Conservation (phyloP, 1,140 invertebrate genomes). For the Drosophila cardini region DNA sequence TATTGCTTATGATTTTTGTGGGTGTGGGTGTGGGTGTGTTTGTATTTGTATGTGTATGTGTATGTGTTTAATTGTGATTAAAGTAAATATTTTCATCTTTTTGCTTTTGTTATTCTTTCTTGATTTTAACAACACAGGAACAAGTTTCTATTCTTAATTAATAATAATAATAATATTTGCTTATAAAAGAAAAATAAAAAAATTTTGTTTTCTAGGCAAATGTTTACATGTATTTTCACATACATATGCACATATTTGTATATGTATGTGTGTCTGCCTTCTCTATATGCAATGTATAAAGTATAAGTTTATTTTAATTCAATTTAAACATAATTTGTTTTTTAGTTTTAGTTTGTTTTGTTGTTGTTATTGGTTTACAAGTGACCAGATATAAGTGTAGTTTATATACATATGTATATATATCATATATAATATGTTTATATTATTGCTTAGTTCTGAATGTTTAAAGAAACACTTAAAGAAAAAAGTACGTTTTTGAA, state of each 20-base stretch:
- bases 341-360: slow-evolving; percentile 37
- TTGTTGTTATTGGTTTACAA: slow-evolving; percentile 71
- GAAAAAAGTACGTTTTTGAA: slow-evolving; percentile 10
- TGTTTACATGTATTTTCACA: background rate
- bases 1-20: slow-evolving; percentile 49
- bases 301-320: slow-evolving; percentile 48
- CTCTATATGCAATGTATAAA: slow-evolving; percentile 64
- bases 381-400: slow-evolving; percentile 76
- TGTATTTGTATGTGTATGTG: slow-evolving; percentile 33
- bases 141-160: slow-evolving; percentile 67
- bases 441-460: slow-evolving; percentile 46
- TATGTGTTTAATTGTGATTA: slow-evolving; percentile 32
- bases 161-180: slow-evolving; percentile 32
- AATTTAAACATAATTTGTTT: slow-evolving; percentile 53
- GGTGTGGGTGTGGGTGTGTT: slow-evolving; percentile 24
- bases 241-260: slow-evolving; percentile 22
- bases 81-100: slow-evolving; percentile 46
- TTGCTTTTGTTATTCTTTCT: slow-evolving; percentile 31
- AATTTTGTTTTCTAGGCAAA: slow-evolving; percentile 35
- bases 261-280: slow-evolving; percentile 26
- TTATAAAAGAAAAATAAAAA: slow-evolving; percentile 34
- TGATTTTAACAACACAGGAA: slow-evolving; percentile 79
- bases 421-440: slow-evolving; percentile 3
- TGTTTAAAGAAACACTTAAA: slow-evolving; percentile 47
- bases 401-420: slow-evolving; percentile 27